Conservation (phyloP, 2,888 invertebrate species). For the Danaus chrysippus region DNA sequence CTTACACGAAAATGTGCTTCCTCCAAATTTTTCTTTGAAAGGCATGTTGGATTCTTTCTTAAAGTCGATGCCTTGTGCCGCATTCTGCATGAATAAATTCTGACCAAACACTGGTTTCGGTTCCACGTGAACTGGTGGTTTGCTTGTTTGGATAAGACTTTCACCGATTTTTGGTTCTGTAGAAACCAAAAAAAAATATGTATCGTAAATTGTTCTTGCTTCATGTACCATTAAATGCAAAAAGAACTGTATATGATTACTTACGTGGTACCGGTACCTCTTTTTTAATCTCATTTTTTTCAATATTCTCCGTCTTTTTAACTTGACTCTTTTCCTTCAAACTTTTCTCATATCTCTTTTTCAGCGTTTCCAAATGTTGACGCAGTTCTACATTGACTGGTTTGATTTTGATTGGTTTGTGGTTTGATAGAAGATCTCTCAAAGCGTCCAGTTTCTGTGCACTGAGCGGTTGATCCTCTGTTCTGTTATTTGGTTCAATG, state of each 20-base stretch:
- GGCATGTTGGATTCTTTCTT: not conserved
- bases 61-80: not conserved
- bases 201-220: not conserved
- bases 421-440: conserved; percentile 70
- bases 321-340: conserved; percentile 45
- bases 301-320: conserved; percentile 21
- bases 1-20: conserved; percentile 1
- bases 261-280: conserved; percentile 20
- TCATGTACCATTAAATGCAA: not conserved
- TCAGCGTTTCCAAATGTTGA: conserved; percentile 58
- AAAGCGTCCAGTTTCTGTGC: conserved; percentile 74
- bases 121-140: not conserved
- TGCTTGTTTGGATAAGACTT: not conserved
- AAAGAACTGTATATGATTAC: not conserved
- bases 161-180: conserved; percentile 1
- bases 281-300: conserved; percentile 22
- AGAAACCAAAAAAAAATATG: not conserved
- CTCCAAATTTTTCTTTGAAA: not conserved
- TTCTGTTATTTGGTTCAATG: conserved; percentile 59
- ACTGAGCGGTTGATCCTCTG: conserved; percentile 63
- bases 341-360: conserved; percentile 56
- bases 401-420: conserved; percentile 73
- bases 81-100: not conserved
- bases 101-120: not conserved
- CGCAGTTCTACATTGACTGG: conserved; percentile 69